A percentile compares a stretch with the other conserved stretches of the same genome.
Evolutionary conservation across 2,113 vertebrate species (phyloP).

Genomic region (Chlorodrepanis virens): DNA sequence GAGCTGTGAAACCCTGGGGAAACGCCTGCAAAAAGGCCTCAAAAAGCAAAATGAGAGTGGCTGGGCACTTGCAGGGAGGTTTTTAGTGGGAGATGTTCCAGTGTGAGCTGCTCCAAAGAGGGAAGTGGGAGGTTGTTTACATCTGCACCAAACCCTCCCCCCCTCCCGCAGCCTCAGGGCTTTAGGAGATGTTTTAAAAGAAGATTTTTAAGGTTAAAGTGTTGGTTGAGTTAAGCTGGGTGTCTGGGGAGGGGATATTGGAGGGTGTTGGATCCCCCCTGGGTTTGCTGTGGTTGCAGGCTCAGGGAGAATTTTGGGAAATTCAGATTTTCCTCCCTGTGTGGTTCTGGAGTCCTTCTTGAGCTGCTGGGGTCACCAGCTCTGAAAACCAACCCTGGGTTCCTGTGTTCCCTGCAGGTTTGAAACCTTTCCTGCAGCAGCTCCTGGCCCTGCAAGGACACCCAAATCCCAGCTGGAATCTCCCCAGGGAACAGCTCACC

Average conservation of each 20-base stretch:
- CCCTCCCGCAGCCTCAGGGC: not conserved
- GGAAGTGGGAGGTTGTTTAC: not conserved
- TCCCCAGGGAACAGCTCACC: not conserved
- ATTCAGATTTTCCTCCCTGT: not conserved
- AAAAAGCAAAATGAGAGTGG: not conserved
- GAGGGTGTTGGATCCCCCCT: rapidly evolving
- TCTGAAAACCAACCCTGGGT: too few species aligned
- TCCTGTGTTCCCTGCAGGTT: not conserved
- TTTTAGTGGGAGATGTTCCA: not conserved
- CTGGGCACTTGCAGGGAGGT: not conserved
- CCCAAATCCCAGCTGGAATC: not conserved
- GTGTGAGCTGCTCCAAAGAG: not conserved
- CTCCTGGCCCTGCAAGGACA: not conserved
- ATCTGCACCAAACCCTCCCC: not conserved
- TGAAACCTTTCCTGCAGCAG: not conserved
- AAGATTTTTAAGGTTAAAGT: not conserved
- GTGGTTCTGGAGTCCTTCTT: not conserved
- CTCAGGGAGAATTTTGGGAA: rapidly evolving
- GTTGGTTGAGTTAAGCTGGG: not conserved
- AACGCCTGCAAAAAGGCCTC: not conserved
- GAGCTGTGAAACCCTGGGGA: not conserved
- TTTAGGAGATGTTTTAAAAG: rapidly evolving
- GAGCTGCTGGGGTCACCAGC: not conserved
- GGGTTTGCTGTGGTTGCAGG: not conserved
- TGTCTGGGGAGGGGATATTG: too few species aligned